Percentiles rank a stretch among this genome's conserved stretches.
phyloP scores from a whole-genome alignment of 1,140 invertebrate species.

The Matsumurasca onukii region DNA sequence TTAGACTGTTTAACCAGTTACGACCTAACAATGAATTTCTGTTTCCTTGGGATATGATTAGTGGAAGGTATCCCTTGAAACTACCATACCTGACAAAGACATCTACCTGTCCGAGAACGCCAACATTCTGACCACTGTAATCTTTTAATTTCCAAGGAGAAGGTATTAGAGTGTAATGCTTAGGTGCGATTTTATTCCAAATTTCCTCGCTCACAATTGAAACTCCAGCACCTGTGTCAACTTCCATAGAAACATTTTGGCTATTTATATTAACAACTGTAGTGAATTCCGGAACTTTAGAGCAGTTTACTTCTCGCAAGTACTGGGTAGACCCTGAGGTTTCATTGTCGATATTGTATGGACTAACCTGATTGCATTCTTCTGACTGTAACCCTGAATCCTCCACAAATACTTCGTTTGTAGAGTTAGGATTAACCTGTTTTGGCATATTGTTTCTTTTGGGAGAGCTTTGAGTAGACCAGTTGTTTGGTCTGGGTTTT shows the following conservation, averaged over 20 bases:
- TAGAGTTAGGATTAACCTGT: too few species aligned
- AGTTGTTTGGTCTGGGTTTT: too few species aligned
- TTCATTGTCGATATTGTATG: too few species aligned
- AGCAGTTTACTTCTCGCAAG: neutral
- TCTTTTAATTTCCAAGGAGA: constrained; percentile 1
- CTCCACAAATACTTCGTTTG: too few species aligned
- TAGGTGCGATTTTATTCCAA: constrained; percentile 6
- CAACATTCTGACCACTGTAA: constrained; percentile 1
- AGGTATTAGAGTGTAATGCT: too few species aligned
- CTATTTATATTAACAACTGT: neutral
- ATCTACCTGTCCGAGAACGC: neutral
- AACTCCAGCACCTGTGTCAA: too few species aligned
- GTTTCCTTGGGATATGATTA: neutral
- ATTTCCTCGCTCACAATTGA: neutral
- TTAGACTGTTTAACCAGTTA: neutral
- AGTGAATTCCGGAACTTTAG: neutral
- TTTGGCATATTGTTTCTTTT: too few species aligned
- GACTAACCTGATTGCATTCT: too few species aligned
- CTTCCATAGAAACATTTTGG: too few species aligned
- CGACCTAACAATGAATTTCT: constrained; percentile 5
- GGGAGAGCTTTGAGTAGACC: too few species aligned
- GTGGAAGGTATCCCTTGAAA: too few species aligned
- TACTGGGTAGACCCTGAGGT: neutral
- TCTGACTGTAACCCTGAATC: too few species aligned
- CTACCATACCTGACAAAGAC: constrained; percentile 1